A percentile compares a stretch with the other conserved stretches of the same genome.
These are phyloP conservation scores for Pseudomyrmex cubaensis DNA, from an alignment of 1,140 invertebrate species.

Conservation along the genomic window DNA sequence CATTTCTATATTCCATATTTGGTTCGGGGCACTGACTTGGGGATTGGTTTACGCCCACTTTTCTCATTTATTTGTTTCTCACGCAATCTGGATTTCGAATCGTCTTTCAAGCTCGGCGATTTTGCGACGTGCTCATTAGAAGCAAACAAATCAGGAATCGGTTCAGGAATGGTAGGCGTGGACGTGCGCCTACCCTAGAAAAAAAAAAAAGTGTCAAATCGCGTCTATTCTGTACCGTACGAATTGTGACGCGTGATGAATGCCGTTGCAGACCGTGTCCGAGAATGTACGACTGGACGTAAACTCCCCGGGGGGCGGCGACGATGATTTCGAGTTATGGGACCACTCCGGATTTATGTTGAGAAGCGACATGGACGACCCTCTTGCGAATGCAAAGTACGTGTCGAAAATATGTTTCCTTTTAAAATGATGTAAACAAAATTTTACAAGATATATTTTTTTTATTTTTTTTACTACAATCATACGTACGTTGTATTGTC, in stretches of 20 bases:
- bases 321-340: conserved; percentile 81
- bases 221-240: not conserved
- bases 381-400: conserved; percentile 77
- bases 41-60: too few relatives aligned
- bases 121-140: too few relatives aligned
- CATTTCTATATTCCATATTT: too few relatives aligned
- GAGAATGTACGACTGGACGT: conserved; percentile 80
- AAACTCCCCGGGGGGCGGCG: conserved; percentile 70
- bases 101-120: too few relatives aligned
- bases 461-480: not conserved
- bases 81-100: too few relatives aligned
- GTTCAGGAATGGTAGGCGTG: too few relatives aligned
- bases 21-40: too few relatives aligned
- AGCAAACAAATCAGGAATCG: too few relatives aligned
- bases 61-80: too few relatives aligned
- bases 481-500: not conserved
- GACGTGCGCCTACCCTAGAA: too few relatives aligned
- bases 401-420: conserved; percentile 38
- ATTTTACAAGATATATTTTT: not conserved
- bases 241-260: not conserved
- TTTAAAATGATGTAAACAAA: not conserved
- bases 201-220: too few relatives aligned
- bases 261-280: conserved; percentile 77
- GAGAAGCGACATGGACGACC: conserved; percentile 77
- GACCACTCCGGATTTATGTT: conserved; percentile 82